Base-by-base conservation (phyloP, 2,113 vertebrate species). In the Anthoscopus minutus region DNA sequence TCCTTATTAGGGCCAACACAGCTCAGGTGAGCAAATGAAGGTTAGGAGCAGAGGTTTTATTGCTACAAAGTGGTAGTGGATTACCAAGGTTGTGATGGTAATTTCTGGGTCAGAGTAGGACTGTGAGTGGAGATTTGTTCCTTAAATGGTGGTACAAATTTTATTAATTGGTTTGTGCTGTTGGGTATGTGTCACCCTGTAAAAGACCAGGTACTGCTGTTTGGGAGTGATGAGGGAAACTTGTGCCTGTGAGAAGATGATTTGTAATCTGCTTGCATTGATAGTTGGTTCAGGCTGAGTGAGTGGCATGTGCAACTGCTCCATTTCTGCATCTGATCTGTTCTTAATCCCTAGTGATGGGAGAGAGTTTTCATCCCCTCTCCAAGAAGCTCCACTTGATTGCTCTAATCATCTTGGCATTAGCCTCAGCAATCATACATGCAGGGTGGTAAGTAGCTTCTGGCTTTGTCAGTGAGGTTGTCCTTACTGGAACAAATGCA, bases 331-430 rank as follows among this genome's bases (percentile, higher is more conserved):
- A 74, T 92, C 51, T 92, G 72, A 88, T 92, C 83, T 89, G 60
- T 56, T 91, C 48, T 92, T 95, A 95, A 94, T 96, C 77, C 77
- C 40, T 78, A 31, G 20, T 48, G 65, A 93, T 71, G 81, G 77
- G 91, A 80, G 81, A 87, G 88, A 93, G 51, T 90, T 92, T 88
- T 92, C 79, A 91, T 95, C 61, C 93, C 30, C 25, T 85, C 61
- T 35, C 24, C 80, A 60, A 73, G 94, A 71, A 93, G 86, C 91
- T 92, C 40, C 22, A 24, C 70, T 89, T 95, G 95, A 93, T 94
- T 92, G 77, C 80, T 91, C 60, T 94, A 94, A 95, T 96, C 88
- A 78, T 69, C 73, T 79, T 67, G 70, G 73, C 80, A 64, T 96
- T 96, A 95, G n/a, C 78, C 65, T 77, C 57, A 33, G 83, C 0